These are phyloP conservation scores for Cosmia trapezina DNA, from an alignment of 2,888 invertebrate species.

Conservation along the genomic window DNA sequence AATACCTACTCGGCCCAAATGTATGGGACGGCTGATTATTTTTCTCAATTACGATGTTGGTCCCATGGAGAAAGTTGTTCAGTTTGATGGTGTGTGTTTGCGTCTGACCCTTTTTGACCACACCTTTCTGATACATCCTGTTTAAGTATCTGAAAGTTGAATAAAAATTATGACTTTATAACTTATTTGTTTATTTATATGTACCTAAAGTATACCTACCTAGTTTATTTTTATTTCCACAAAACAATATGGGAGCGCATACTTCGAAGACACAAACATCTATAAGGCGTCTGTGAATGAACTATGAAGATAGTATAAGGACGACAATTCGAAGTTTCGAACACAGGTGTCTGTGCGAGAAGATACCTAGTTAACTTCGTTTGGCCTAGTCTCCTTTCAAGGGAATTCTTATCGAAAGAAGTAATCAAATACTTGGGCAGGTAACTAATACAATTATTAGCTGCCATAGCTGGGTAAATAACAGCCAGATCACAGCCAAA, in stretches of 20 bases:
- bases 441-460: neutral
- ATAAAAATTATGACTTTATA: neutral
- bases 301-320: neutral
- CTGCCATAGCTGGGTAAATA: neutral
- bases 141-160: neutral
- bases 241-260: neutral
- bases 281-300: neutral
- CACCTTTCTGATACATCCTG: no score
- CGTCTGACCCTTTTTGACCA: no score
- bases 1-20: no score
- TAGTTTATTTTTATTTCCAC: neutral
- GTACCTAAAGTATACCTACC: no score
- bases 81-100: no score
- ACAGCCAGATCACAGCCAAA: neutral
- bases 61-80: no score
- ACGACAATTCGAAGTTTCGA: no score
- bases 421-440: neutral
- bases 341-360: neutral
- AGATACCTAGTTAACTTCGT: neutral
- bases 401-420: neutral
- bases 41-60: no score
- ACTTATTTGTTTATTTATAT: neutral
- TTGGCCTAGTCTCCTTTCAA: neutral
- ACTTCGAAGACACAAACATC: neutral
- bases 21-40: no score